A percentile compares a stretch with the other conserved stretches of the same genome.
Evolutionary conservation across 2,113 vertebrate genomes (phyloP).

Genomic region (Datnioides undecimradiatus): DNA sequence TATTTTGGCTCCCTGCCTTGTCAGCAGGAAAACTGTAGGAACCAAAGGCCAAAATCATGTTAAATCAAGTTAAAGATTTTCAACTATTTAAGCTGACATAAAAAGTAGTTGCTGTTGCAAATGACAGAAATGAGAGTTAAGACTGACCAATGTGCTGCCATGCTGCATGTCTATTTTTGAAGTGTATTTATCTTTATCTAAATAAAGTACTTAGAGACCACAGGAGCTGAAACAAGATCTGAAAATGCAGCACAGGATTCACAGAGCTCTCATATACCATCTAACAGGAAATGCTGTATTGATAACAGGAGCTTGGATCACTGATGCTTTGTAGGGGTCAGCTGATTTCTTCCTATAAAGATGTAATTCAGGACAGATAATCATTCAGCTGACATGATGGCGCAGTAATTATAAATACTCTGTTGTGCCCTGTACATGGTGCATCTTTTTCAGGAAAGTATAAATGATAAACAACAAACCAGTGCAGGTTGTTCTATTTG

Average conservation of each 20-base stretch:
- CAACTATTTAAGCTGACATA: not conserved
- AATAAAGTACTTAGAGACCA: constrained; percentile 49
- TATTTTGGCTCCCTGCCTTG: constrained; percentile 1
- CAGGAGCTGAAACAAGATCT: constrained; percentile 64
- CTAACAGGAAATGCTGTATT: constrained; percentile 62
- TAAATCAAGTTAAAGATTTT: not conserved
- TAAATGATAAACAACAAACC: not conserved
- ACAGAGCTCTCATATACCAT: constrained; percentile 27
- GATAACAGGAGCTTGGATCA: constrained; percentile 53
- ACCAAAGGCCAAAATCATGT: not conserved
- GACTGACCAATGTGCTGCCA: not conserved
- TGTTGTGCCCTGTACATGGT: too few relatives aligned
- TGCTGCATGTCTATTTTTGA: not conserved
- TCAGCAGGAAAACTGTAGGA: constrained; percentile 10
- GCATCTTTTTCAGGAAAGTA: too few relatives aligned
- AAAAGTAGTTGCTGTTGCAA: not conserved
- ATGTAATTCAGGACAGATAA: constrained; percentile 38
- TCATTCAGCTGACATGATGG: constrained; percentile 28
- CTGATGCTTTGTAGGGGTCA: constrained; percentile 61
- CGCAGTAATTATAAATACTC: not conserved
- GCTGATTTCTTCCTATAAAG: constrained; percentile 52
- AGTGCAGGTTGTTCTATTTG: not conserved
- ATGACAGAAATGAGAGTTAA: not conserved
- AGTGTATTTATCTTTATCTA: constrained; percentile 32
- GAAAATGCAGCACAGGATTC: constrained; percentile 36